These are phyloP conservation scores for Buphagus erythrorhynchus DNA, from an alignment of 2,797 vertebrate species.

Conservation along the genomic window DNA sequence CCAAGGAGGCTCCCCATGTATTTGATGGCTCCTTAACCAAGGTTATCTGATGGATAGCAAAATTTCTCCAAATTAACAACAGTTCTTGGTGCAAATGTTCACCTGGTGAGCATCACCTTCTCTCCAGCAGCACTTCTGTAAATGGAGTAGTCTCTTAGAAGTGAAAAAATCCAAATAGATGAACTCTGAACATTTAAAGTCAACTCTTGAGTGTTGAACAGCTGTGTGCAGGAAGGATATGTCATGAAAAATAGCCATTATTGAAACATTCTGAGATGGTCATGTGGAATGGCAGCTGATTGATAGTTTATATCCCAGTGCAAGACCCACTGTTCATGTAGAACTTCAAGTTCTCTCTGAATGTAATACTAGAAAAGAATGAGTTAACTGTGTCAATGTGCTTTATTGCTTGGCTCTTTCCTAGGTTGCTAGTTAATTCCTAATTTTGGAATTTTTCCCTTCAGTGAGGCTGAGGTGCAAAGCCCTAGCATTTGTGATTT, in stretches of 20 bases:
- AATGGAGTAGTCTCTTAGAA: not conserved
- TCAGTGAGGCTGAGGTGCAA: not conserved
- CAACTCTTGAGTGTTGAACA: not conserved
- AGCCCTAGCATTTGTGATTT: not conserved
- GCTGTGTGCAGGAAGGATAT: not conserved
- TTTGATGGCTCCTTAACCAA: constrained; percentile 3
- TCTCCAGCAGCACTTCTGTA: not conserved
- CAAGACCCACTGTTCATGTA: not conserved
- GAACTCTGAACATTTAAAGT: not conserved
- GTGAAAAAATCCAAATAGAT: not conserved
- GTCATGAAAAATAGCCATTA: not conserved
- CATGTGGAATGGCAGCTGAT: not conserved
- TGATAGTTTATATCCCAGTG: not conserved
- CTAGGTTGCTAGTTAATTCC: not conserved
- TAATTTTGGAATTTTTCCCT: not conserved
- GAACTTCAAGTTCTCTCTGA: not conserved
- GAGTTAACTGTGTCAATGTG: not conserved
- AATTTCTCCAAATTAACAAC: not conserved
- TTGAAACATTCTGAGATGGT: not conserved
- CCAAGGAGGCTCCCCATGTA: not conserved
- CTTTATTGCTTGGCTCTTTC: not conserved
- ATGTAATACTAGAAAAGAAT: not conserved
- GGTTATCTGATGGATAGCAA: not conserved
- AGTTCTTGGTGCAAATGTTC: not conserved
- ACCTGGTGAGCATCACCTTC: not conserved